Percentiles rank a stretch among this genome's conserved stretches.
Conservation (phyloP, 2,113 vertebrate species). For the Centropus unirufus region DNA sequence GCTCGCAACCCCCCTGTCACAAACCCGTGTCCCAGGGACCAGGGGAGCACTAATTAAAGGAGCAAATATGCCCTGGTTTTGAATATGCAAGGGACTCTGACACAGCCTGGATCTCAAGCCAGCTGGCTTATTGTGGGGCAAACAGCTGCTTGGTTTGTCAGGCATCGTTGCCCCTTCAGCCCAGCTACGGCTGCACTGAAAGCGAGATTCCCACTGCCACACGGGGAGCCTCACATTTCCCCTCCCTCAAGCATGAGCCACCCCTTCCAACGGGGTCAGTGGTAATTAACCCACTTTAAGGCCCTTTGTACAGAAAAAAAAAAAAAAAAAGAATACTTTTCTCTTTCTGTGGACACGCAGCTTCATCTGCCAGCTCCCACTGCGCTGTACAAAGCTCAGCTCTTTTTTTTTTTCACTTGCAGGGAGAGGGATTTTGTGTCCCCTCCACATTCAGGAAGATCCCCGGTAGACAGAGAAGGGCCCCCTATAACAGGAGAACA, state of each 20-base stretch:
- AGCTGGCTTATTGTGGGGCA: slow-evolving; percentile 52
- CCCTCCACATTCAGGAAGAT: neutral
- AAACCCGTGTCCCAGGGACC: neutral
- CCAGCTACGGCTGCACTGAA: neutral
- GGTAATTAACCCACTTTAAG: slow-evolving; percentile 52
- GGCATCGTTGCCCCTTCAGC: neutral
- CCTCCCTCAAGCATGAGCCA: neutral
- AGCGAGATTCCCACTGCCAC: neutral
- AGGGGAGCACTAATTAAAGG: slow-evolving; percentile 37
- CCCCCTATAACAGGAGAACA: neutral
- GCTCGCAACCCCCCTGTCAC: neutral
- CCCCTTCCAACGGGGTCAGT: slow-evolving; percentile 16
- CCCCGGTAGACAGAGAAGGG: neutral
- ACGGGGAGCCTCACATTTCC: neutral
- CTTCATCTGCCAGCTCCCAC: neutral
- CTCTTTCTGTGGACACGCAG: neutral
- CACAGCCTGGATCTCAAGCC: slow-evolving; percentile 29
- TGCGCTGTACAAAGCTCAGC: neutral
- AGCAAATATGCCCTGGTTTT: slow-evolving; percentile 10
- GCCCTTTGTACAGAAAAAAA: neutral
- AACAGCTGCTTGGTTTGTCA: slow-evolving; percentile 60
- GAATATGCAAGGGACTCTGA: neutral
- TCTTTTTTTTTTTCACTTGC: neutral
- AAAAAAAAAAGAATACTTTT: neutral
- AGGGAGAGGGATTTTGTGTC: neutral